These are phyloP conservation scores for Catharus bicknelli DNA, from an alignment of 2,113 vertebrate genomes.

Conservation along the genomic window DNA sequence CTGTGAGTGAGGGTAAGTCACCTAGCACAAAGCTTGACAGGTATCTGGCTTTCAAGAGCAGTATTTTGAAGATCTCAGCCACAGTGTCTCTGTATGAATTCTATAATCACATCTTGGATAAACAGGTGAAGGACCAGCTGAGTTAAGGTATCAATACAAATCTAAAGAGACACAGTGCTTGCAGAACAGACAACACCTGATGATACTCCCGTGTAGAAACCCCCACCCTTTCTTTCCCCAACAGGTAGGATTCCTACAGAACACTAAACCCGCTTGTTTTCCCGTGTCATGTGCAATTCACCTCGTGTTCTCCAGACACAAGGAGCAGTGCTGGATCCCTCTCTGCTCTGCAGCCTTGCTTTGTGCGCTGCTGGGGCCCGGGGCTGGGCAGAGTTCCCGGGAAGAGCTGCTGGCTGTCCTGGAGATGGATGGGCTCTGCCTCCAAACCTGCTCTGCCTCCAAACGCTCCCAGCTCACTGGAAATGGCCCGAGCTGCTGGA, in stretches of 20 bases:
- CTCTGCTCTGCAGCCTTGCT: neutral
- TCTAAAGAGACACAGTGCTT: neutral
- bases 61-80: neutral
- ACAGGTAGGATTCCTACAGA: neutral
- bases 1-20: neutral
- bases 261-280: neutral
- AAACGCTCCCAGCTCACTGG: neutral
- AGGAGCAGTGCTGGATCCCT: accelerated
- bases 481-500: neutral
- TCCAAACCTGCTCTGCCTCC: neutral
- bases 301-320: neutral
- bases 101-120: neutral
- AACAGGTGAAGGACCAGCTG: accelerated
- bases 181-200: neutral
- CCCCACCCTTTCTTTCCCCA: neutral
- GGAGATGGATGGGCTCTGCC: neutral
- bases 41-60: neutral
- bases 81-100: neutral
- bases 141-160: neutral
- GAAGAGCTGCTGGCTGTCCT: neutral
- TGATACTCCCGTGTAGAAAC: accelerated
- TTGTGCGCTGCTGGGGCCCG: accelerated
- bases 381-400: accelerated
- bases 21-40: neutral
- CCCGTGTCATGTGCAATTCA: accelerated